Evolutionary conservation across 2,797 vertebrate species (phyloP), one percentile per base, ranked within the genome.

Genomic region (Fistularia commersonii): DNA sequence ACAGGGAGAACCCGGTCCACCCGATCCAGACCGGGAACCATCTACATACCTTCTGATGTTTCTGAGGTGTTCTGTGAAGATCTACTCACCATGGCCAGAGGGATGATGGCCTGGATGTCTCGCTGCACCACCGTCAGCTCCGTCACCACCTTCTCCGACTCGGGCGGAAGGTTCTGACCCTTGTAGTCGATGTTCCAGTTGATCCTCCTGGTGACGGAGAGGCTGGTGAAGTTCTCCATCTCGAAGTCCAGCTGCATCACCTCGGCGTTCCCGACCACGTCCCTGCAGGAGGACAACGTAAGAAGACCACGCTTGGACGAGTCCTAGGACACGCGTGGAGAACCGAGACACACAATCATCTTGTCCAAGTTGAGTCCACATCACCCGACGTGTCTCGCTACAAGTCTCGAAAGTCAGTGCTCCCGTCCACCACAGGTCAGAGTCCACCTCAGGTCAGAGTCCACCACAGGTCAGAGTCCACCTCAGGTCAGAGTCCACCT

Each of bases 211-310:
- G 95, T 99, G 68, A 99, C 97, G 0, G 97, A 98, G 59, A 98
- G 96, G 87, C 97, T 99, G 72, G 97, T 98, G 86, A 99, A 99
- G 87, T 99, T 99, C 85, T 99, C 97, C 97, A 99, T 99, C 88
- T 98, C 97, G 0, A 99, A 99, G 68, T 98, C 94, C 82, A 99
- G 70, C 87, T 98, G 97, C 92, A 99, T 93, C 80, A 99, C 90
- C 87, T 98, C 95, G 0, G 92, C 87, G 2, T 92, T 94, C 3
- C 84, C 84, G 56, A 92, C 69, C 8, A 81, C 74, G 0, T 93
- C 93, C 79, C 95, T 95, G 72, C 6, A 3, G 42, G 8, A 45
- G 2, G 38, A 36, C 0, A 11, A 7, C 12, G 11, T 47, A 6
- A 61, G 10, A 50, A 23, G 5, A 32, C n/a, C 23, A 4, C 43